Evolutionary conservation across 2,113 vertebrate species (phyloP).

Genomic region (Aramus guarauna): DNA sequence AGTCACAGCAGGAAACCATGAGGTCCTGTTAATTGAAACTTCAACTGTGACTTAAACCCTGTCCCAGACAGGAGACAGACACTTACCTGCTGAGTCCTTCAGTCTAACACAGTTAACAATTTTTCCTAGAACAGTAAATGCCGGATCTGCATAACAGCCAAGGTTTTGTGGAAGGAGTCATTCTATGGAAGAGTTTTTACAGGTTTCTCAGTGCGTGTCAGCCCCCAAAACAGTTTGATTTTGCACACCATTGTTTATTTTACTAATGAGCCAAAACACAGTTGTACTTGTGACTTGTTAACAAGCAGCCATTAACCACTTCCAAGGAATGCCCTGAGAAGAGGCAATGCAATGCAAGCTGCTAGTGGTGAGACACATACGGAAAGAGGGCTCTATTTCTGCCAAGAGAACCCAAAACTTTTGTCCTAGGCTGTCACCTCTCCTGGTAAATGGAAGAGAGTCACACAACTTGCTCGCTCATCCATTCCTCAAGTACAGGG

Average conservation of each 20-base stretch:
- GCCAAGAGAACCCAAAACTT: neutral
- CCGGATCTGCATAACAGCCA: neutral
- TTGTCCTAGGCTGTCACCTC: neutral
- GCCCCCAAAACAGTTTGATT: neutral
- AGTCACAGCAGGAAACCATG: slow-evolving; percentile 24
- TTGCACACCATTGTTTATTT: neutral
- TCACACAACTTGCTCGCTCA: neutral
- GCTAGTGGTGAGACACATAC: neutral
- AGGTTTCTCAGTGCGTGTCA: neutral
- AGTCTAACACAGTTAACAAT: neutral
- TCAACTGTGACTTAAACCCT: slow-evolving; percentile 41
- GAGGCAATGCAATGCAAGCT: neutral
- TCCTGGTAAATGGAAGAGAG: fast-evolving
- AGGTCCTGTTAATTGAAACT: slow-evolving; percentile 58
- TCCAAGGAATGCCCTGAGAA: neutral
- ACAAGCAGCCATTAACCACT: neutral
- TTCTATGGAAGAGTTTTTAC: neutral
- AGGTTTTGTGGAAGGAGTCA: neutral
- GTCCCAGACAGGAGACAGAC: slow-evolving; percentile 27
- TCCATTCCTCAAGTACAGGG: fast-evolving
- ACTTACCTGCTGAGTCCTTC: slow-evolving; percentile 23
- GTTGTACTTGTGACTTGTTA: neutral
- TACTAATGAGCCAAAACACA: neutral
- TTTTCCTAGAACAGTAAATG: neutral
- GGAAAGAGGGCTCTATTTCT: neutral